phyloP scores from a whole-genome alignment of 2,113 vertebrate genomes.

The Steatornis caripensis region DNA sequence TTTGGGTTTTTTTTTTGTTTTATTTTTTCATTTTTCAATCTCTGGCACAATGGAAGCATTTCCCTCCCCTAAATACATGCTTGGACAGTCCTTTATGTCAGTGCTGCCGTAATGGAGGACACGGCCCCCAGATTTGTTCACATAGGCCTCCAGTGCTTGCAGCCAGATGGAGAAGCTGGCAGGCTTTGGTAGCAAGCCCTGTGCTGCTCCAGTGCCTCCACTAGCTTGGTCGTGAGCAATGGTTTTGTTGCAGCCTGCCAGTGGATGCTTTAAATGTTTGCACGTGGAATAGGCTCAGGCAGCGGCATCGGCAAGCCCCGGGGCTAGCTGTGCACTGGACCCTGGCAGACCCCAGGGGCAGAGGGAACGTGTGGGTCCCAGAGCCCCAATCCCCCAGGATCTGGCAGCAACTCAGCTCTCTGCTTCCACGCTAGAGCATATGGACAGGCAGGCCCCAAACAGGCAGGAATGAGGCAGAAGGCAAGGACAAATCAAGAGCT shows the following conservation, averaged over 20 bases:
- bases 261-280: not conserved
- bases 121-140: not conserved
- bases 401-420: not conserved
- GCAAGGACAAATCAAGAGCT: not conserved
- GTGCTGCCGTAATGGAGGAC: not conserved
- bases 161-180: not conserved
- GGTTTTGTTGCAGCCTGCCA: not conserved
- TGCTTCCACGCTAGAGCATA: not conserved
- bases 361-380: rapidly evolving
- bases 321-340: not conserved
- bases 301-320: rapidly evolving
- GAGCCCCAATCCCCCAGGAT: too few species aligned
- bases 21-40: not conserved
- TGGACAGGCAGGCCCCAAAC: not conserved
- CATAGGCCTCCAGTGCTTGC: not conserved
- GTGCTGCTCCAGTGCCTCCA: not conserved
- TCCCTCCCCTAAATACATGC: rapidly evolving
- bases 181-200: not conserved
- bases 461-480: not conserved
- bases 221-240: not conserved
- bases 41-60: not conserved
- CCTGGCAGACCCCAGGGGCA: not conserved
- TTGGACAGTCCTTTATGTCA: not conserved
- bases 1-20: not conserved
- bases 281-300: not conserved